Evolutionary conservation across 2,113 vertebrate genomes (phyloP), one percentile per base, ranked within the genome.

Genomic region (Proterorhinus semilunaris): DNA sequence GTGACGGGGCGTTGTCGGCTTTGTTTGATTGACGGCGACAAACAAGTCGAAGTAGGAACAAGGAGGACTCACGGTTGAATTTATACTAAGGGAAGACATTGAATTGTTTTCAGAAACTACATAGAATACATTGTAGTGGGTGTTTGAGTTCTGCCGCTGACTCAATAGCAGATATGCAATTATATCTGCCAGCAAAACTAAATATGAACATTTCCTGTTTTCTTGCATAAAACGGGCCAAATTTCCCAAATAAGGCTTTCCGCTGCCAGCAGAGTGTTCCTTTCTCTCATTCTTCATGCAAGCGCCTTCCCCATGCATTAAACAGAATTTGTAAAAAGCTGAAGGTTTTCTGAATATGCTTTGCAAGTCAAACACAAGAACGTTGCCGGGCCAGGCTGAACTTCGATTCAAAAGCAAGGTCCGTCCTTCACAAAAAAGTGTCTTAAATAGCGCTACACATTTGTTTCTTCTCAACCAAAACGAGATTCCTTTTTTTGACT

Each of bases 341-440:
- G 15, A 75, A 59, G 45, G 65, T 68, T 45, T 11, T 0, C 50
- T 61, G 15, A 54, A 57, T 70, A 50, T 53, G 48, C 68, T 53
- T 72, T 68, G 21, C 55, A 74, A 76, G 58, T 62, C 62, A 59
- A 75, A 76, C 55, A 12, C 27, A 36, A 76, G 27, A 49, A n/a
- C 10, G 68, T 71, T 55, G 65, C 61, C 27, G 13, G 27, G 4
- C 50, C 51, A 61, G 53, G 57, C n/a, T 17, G 5, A 70, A 75
- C 21, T 51, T 6, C 43, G 62, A 43, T 65, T 74, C 44, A 58
- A 12, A 46, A 57, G 21, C n/a, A 55, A 6, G 55, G 16, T 75
- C 27, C 47, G 36, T 12, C 0, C 45, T 69, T 66, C 42, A 47
- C n/a, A n/a, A n/a, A 10, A 17, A 66, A 47, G 55, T 1, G 61